These are phyloP conservation scores for Sebastes matsubarae DNA, from an alignment of 2,797 vertebrate species.

Conservation along the genomic window DNA sequence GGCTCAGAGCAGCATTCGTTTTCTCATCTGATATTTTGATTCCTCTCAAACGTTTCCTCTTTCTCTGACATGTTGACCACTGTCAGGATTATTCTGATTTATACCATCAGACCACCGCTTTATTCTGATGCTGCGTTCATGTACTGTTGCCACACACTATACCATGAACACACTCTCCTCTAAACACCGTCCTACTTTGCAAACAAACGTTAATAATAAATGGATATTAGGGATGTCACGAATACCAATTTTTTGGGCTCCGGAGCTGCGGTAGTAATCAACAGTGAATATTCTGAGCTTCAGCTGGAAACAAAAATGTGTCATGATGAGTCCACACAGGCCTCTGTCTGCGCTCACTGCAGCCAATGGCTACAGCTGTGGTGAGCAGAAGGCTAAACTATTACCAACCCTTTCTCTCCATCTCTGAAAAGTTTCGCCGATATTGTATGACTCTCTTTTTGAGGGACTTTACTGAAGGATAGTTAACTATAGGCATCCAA, in stretches of 20 bases:
- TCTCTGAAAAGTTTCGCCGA: fast-evolving
- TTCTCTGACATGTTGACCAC: too few relatives aligned
- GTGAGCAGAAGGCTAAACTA: too few relatives aligned
- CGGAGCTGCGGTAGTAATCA: too few relatives aligned
- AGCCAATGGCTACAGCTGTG: too few relatives aligned
- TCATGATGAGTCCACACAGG: too few relatives aligned
- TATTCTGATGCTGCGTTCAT: background rate
- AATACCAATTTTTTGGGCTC: background rate
- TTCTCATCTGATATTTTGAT: background rate
- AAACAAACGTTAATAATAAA: background rate
- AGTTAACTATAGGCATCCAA: too few relatives aligned
- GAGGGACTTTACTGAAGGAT: too few relatives aligned
- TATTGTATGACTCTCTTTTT: too few relatives aligned
- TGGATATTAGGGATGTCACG: background rate
- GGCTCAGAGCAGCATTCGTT: background rate
- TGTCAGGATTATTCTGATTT: background rate
- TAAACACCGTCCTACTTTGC: background rate
- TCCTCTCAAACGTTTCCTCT: background rate
- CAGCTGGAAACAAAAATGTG: too few relatives aligned
- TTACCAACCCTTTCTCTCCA: too few relatives aligned
- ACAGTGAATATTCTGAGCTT: too few relatives aligned
- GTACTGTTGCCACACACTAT: background rate
- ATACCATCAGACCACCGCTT: background rate
- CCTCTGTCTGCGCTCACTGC: too few relatives aligned
- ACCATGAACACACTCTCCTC: background rate